A percentile compares a stretch with the other conserved stretches of the same genome.
These are phyloP conservation scores for Xestia xanthographa DNA, from an alignment of 2,888 invertebrate genomes.

Conservation along the genomic window DNA sequence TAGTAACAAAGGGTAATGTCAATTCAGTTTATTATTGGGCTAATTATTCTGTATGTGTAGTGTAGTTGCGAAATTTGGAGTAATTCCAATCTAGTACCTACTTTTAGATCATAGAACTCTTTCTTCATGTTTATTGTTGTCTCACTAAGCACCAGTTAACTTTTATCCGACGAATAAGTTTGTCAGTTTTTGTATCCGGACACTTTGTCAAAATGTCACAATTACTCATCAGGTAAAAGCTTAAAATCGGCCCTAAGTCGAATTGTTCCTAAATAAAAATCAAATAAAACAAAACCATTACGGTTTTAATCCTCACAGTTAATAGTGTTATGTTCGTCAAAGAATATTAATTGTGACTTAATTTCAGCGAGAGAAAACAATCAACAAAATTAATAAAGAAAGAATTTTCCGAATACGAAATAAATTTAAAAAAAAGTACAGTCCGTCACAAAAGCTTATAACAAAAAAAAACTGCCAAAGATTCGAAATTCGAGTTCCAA, in stretches of 20 bases:
- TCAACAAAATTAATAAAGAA: conserved; percentile 18
- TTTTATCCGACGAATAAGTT: neutral
- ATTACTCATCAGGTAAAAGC: neutral
- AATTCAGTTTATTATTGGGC: conserved; percentile 37
- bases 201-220: neutral
- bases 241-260: neutral
- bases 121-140: no score
- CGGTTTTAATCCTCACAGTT: conserved; percentile 2
- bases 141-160: neutral
- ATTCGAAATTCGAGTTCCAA: conserved; percentile 39
- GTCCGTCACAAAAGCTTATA: neutral
- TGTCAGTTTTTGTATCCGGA: neutral
- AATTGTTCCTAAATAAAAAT: neutral
- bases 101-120: no score
- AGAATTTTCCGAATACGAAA: conserved; percentile 1
- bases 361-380: conserved; percentile 26
- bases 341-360: conserved; percentile 16
- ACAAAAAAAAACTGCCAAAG: conserved; percentile 2
- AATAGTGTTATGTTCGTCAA: conserved; percentile 13
- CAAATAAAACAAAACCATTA: neutral
- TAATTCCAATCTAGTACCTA: neutral
- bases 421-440: conserved; percentile 42
- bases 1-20: conserved; percentile 31
- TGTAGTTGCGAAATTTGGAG: conserved; percentile 13
- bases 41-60: conserved; percentile 17